phyloP scores from a whole-genome alignment of 1,140 invertebrate species.

The Triops cancriformis region DNA sequence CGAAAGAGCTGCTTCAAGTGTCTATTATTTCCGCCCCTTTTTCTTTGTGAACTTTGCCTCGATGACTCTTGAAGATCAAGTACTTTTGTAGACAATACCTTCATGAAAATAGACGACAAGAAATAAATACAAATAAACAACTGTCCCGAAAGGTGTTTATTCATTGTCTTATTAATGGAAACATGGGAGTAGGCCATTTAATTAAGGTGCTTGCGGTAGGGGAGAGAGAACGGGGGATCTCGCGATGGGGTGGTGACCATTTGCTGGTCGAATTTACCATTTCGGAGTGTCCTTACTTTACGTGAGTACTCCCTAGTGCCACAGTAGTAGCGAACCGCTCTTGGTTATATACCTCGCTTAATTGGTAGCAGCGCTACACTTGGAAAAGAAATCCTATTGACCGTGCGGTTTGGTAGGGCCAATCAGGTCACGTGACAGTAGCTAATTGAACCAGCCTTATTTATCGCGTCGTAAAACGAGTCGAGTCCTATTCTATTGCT shows the following conservation, averaged over 20 bases:
- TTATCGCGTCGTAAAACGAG: background rate
- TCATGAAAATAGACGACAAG: too few species aligned
- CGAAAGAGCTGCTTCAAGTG: too few species aligned
- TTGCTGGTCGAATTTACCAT: background rate
- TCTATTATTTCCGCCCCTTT: too few species aligned
- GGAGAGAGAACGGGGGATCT: background rate
- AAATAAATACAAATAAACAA: too few species aligned
- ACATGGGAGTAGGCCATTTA: background rate
- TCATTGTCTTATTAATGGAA: background rate
- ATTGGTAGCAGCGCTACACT: background rate
- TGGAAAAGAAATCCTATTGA: background rate
- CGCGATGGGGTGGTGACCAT: background rate
- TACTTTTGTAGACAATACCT: too few species aligned
- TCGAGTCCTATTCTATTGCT: background rate
- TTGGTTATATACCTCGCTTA: background rate
- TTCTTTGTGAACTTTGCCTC: too few species aligned
- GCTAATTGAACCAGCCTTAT: conserved; percentile 3
- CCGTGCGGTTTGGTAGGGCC: background rate
- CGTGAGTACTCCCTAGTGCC: background rate
- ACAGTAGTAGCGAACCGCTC: background rate
- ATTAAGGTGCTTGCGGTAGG: background rate
- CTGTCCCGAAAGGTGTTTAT: too few species aligned
- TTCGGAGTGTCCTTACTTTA: background rate
- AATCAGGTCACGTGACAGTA: conserved; percentile 9
- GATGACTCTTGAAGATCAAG: too few species aligned